Conservation (phyloP, 2,888 invertebrate genomes). For the Cataglyphis rosenhaueri region DNA sequence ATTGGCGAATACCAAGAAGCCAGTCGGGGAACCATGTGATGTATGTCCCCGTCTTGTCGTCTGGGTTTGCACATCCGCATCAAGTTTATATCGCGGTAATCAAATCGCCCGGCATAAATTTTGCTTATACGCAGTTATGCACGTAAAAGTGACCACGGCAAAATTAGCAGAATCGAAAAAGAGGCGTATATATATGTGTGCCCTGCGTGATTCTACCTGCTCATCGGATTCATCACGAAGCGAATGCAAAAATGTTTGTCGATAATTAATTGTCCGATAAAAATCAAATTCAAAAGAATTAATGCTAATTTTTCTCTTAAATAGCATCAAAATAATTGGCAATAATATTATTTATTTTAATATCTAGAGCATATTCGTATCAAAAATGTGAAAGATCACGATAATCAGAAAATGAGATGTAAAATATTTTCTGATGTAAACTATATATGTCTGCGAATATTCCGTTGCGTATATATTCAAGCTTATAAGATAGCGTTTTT, state of each 20-base stretch:
- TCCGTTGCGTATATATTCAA: background rate
- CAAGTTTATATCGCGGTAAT: conserved; percentile 85
- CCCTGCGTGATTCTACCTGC: background rate
- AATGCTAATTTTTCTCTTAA: background rate
- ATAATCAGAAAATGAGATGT: conserved; percentile 13
- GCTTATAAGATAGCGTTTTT: conserved; percentile 31
- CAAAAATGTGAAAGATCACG: background rate
- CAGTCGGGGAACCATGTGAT: conserved; percentile 80
- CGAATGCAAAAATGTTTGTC: conserved; percentile 17
- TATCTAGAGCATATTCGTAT: background rate
- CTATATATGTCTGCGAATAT: background rate
- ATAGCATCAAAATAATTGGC: background rate
- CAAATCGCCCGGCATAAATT: conserved; percentile 84
- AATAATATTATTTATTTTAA: background rate
- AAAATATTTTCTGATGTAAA: background rate
- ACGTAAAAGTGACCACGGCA: conserved; percentile 65
- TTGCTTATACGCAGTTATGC: conserved; percentile 81
- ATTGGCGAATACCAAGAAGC: conserved; percentile 69
- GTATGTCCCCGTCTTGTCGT: conserved; percentile 84
- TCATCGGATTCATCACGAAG: conserved; percentile 1
- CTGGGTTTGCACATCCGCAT: conserved; percentile 82
- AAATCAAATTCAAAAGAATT: background rate
- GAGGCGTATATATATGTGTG: conserved; percentile 5
- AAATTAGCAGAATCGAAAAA: conserved; percentile 70
- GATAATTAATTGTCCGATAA: conserved; percentile 46